These are phyloP conservation scores for Mimumesa dahlbomi DNA, from an alignment of 2,888 invertebrate species.

Conservation along the genomic window DNA sequence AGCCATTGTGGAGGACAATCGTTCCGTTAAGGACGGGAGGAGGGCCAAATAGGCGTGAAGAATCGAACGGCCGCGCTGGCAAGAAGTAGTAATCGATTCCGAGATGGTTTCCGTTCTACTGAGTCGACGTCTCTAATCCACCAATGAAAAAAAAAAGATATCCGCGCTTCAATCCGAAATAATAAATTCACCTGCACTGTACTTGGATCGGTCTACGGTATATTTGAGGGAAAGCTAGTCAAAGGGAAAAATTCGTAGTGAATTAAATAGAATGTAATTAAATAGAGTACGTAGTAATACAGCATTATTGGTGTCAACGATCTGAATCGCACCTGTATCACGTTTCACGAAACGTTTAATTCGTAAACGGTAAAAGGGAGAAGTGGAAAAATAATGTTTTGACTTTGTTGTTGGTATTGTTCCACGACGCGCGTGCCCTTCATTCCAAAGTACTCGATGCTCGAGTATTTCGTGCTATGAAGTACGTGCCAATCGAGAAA, in stretches of 20 bases:
- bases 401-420: constrained; percentile 59
- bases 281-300: no score
- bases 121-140: constrained; percentile 29
- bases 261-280: no score
- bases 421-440: constrained; percentile 50
- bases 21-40: constrained; percentile 52
- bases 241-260: no score
- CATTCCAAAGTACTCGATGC: constrained; percentile 49
- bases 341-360: constrained; percentile 17
- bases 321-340: constrained; percentile 39
- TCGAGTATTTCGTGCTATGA: constrained; percentile 60
- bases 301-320: no score
- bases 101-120: constrained; percentile 34
- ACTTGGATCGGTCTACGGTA: no score
- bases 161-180: no score
- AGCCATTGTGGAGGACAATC: constrained; percentile 68
- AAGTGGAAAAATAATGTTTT: constrained; percentile 57
- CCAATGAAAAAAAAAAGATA: constrained; percentile 10
- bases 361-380: constrained; percentile 2
- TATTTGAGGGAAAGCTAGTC: no score
- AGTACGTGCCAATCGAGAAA: constrained; percentile 64
- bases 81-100: constrained; percentile 50
- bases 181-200: no score
- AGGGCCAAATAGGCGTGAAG: constrained; percentile 57
- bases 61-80: constrained; percentile 51